phyloP scores from a whole-genome alignment of 2,113 vertebrate genomes.

The Marmota monax region DNA sequence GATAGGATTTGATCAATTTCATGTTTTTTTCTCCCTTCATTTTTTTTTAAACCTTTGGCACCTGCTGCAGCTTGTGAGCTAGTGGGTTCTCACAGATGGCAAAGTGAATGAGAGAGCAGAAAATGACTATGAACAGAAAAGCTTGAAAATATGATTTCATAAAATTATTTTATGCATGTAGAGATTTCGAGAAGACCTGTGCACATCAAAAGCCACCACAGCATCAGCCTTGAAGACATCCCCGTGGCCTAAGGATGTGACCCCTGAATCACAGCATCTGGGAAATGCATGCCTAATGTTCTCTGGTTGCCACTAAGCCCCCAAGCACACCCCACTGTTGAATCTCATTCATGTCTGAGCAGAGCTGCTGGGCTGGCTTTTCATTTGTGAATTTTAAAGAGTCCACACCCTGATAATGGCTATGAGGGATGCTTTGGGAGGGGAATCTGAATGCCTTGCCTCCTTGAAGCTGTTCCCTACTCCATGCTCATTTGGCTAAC shows the following conservation, averaged over 20 bases:
- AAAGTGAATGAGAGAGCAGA: constrained; percentile 31
- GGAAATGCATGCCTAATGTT: accelerated
- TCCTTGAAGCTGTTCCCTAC: not conserved
- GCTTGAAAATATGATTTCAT: not conserved
- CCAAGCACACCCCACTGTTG: not conserved
- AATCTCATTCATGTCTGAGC: not conserved
- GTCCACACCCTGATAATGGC: not conserved
- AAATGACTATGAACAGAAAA: constrained; percentile 45
- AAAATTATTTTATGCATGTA: not conserved
- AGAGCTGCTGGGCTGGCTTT: not conserved
- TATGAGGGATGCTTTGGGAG: not conserved
- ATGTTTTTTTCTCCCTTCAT: not conserved
- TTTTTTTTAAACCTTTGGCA: constrained; percentile 61
- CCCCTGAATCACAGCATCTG: accelerated
- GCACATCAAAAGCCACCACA: not conserved
- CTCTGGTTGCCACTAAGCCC: not conserved
- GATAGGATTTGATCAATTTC: constrained; percentile 29
- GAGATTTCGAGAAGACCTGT: not conserved
- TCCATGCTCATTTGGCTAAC: not conserved
- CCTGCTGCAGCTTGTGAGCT: not conserved
- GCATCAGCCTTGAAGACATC: not conserved
- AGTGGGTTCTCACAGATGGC: constrained; percentile 20
- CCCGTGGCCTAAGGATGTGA: not conserved
- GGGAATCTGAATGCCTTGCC: not conserved
- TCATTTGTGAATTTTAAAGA: not conserved